Base-by-base conservation (phyloP, 1,140 invertebrate species). In the Pygmarrhopalites habei region DNA sequence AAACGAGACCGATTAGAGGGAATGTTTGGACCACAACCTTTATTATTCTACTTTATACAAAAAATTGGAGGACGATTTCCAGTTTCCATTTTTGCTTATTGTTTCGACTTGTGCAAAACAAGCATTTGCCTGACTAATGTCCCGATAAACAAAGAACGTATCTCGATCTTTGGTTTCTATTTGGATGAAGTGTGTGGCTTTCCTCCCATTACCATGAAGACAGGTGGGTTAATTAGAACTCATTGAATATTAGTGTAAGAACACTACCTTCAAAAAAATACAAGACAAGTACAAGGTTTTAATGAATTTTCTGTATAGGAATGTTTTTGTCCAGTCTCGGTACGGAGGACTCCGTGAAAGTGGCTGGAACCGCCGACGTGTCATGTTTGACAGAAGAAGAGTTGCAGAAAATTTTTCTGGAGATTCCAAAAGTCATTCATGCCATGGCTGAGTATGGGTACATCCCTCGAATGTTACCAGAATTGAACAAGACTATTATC, bases 361-460 rank as follows among this genome's bases (percentile, higher is more conserved):
- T 62, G 0, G 39, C 44, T 29, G 49, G 29, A 12, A 25, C 30
- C 1, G 60, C 60, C 14, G 51, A 62, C 7, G 0, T 14, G n/a
- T 28, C 49, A 21, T 62, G 60, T 49, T 17, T 62, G 17, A 55
- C 51, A 1, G 25, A 53, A 29, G 35, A 55, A 62, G 60, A 62
- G 44, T 28, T 62, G 7, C 19, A 44, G 23, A 41, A 39, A 0
- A 55, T 62, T 7, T 43, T 55, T 28, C 10, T n/a, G 2, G 60
- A 62, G 29, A 62, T 62, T 19, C 49, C 49, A 21, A 39, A 26
- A 3, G 46, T 62, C 0, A 62, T 62, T 30, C 32, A 55, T 28
- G 26, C 46, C 0, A 52, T 60, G 29, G 58, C 58, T 49, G 46
- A 10, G 46, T 15, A 49, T 12, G 46, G 46, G 7, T 49, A 19